phyloP scores from a whole-genome alignment of 2,888 invertebrate genomes.

The Mesorhabditis spiculigera region DNA sequence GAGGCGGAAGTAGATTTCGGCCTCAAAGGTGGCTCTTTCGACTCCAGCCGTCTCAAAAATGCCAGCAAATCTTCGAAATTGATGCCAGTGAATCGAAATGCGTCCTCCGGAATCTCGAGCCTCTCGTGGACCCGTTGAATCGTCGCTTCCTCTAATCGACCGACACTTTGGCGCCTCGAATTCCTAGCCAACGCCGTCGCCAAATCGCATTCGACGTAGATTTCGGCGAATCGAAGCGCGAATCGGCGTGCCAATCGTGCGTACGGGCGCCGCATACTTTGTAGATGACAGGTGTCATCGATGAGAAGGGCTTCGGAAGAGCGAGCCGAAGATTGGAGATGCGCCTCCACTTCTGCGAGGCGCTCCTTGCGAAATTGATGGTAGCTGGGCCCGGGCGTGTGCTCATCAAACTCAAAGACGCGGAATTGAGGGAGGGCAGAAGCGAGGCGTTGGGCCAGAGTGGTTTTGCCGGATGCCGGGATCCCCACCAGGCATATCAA shows the following conservation, averaged over 20 bases:
- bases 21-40: too few species aligned
- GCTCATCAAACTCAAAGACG: not conserved
- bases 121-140: not conserved
- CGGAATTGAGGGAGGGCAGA: not conserved
- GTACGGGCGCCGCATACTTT: not conserved
- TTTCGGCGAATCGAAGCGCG: not conserved
- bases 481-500: not conserved
- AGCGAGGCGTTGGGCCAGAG: not conserved
- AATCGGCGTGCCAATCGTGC: not conserved
- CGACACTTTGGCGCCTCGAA: not conserved
- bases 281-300: not conserved
- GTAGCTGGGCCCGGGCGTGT: not conserved
- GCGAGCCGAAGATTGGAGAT: not conserved
- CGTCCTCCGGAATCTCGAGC: not conserved
- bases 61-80: too few species aligned
- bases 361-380: not conserved
- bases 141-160: not conserved
- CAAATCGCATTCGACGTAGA: not conserved
- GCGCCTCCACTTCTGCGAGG: not conserved
- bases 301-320: not conserved
- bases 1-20: too few species aligned
- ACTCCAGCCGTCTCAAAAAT: too few species aligned
- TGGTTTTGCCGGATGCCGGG: conserved; percentile 3
- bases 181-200: not conserved
- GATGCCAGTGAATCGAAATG: not conserved